Evolutionary conservation across 2,888 invertebrate species (phyloP).

Genomic region (Druceiella hillmani): DNA sequence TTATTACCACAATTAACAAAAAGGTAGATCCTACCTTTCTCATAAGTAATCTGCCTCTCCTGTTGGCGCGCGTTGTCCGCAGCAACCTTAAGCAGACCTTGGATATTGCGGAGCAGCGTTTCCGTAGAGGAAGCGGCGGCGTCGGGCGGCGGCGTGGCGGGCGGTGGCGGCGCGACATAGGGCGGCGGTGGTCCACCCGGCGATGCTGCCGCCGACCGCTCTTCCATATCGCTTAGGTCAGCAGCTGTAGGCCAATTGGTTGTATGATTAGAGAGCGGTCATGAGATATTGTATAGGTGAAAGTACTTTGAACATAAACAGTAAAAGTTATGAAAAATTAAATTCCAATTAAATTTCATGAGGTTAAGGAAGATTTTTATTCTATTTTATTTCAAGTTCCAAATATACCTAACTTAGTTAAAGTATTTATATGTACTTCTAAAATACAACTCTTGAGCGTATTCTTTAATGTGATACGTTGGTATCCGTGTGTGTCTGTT

Average conservation of each 20-base stretch:
- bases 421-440: no score
- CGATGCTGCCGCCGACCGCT: conserved; percentile 58
- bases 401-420: no score
- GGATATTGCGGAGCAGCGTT: conserved; percentile 90
- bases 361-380: no score
- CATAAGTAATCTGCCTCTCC: conserved; percentile 92
- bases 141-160: conserved; percentile 46
- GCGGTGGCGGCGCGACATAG: conserved; percentile 64
- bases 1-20: conserved; percentile 6
- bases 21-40: conserved; percentile 77
- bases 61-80: conserved; percentile 95
- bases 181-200: conserved; percentile 67
- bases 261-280: neutral
- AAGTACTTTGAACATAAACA: conserved; percentile 12
- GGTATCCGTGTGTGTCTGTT: no score
- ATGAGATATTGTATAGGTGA: conserved; percentile 21
- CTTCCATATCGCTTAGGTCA: conserved; percentile 74
- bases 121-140: conserved; percentile 79
- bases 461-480: no score
- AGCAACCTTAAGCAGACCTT: conserved; percentile 94
- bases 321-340: no score
- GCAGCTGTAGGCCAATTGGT: conserved; percentile 32
- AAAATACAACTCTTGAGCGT: no score
- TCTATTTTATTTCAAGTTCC: no score
- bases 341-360: no score